These are phyloP conservation scores for Andricus quercusramuli DNA, from an alignment of 2,888 invertebrate species.

Conservation along the genomic window DNA sequence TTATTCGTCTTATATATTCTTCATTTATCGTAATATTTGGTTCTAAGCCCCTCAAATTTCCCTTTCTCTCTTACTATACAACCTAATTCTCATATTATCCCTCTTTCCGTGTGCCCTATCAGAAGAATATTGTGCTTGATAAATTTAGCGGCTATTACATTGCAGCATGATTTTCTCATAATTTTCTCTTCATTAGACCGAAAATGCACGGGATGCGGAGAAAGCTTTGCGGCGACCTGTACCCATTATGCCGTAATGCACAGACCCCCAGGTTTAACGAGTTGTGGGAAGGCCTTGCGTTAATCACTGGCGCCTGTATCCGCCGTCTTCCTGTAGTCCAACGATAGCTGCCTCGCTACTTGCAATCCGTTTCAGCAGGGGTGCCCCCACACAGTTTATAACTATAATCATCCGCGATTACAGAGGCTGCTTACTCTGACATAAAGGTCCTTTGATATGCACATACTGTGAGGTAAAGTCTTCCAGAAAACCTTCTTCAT, in stretches of 20 bases:
- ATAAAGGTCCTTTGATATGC: slow-evolving; percentile 25
- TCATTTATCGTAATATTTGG: too few relatives aligned
- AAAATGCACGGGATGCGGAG: not conserved
- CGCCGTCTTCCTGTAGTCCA: slow-evolving; percentile 10
- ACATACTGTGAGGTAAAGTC: not conserved
- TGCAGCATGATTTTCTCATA: not conserved
- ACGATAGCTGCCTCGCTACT: not conserved
- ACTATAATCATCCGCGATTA: slow-evolving; percentile 55
- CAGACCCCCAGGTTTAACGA: slow-evolving; percentile 43
- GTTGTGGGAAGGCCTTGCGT: slow-evolving; percentile 14
- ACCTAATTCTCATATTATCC: too few relatives aligned
- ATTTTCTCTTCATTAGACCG: slow-evolving; percentile 16
- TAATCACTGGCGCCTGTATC: slow-evolving; percentile 42
- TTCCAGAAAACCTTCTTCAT: not conserved
- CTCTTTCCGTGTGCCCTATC: too few relatives aligned
- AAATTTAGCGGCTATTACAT: not conserved
- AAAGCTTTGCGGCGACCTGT: slow-evolving; percentile 27
- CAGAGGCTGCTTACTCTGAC: not conserved
- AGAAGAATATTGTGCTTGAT: not conserved
- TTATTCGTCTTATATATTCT: too few relatives aligned
- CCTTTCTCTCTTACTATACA: too few relatives aligned
- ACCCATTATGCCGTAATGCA: slow-evolving; percentile 26
- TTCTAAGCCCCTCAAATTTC: too few relatives aligned
- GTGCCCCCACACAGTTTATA: slow-evolving; percentile 49
- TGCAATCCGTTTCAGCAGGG: slow-evolving; percentile 16